These are phyloP conservation scores for Chironomus tentans DNA, from an alignment of 2,888 invertebrate species.

Conservation along the genomic window DNA sequence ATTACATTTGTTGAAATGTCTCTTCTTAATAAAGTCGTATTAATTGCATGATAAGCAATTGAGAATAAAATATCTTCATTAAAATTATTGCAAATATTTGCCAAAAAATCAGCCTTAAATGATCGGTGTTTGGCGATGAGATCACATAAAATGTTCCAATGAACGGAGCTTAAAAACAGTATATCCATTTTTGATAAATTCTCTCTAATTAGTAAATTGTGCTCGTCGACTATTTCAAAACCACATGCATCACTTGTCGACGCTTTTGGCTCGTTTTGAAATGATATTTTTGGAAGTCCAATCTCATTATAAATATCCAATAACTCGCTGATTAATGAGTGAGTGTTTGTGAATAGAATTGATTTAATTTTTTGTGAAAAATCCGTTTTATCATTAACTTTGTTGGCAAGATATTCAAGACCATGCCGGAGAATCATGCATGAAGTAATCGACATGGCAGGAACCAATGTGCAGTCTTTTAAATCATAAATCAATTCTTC, in stretches of 20 bases:
- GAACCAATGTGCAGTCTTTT: conserved; percentile 36
- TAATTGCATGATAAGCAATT: conserved; percentile 17
- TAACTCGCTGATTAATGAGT: conserved; percentile 27
- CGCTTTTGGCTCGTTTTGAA: background rate
- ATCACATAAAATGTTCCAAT: conserved; percentile 18
- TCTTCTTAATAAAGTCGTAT: conserved; percentile 5
- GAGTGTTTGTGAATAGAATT: conserved; percentile 34
- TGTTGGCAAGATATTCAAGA: conserved; percentile 37
- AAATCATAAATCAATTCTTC: conserved; percentile 39
- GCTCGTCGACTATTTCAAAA: conserved; percentile 17
- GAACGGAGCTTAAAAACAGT: background rate
- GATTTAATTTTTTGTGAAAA: conserved; percentile 36
- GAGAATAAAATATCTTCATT: conserved; percentile 14
- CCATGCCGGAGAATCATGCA: conserved; percentile 36
- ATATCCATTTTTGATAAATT: background rate
- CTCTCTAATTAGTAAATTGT: background rate
- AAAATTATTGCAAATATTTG: conserved; percentile 19
- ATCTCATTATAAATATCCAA: conserved; percentile 24
- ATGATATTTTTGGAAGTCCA: background rate
- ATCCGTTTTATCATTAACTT: conserved; percentile 32
- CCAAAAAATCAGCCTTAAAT: conserved; percentile 13
- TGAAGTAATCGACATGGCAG: conserved; percentile 36
- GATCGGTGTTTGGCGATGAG: background rate
- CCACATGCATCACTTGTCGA: background rate
- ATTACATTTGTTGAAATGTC: background rate